Evolutionary conservation across 2,113 vertebrate species (phyloP), one percentile per base, ranked within the genome.

Genomic region (Plestiodon gilberti): DNA sequence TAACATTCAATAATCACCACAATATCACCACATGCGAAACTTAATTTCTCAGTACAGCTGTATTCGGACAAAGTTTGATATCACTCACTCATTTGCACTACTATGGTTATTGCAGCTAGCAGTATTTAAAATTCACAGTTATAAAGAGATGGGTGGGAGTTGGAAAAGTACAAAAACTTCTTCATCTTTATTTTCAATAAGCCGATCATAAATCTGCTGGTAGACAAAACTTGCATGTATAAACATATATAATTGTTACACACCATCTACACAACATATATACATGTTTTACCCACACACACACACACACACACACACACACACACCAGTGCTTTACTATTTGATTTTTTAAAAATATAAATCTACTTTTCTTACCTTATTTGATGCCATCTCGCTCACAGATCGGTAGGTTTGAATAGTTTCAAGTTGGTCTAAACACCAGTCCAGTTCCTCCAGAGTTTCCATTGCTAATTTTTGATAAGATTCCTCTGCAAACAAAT

Each of bases 381-480:
- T 99, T 70, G 99, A 99, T 92, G 99, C 99, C 99, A 99, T 99
- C 97, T 99, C 99, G 11, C 99, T 99, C 97, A 99, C 99, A 1
- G 99, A 99, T 92, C 99, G 97, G 94, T 99, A 99, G 48, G 98
- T 99, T 96, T 99, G 99, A 93, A 99, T 99, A 91, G 99, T 99
- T 96, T 99, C 98, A 93, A 99, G 97, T 96, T 99, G 99, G 95
- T 99, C 98, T 95, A 99, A 94, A 96, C 99, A 99, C 99, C 99
- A 99, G 97, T 99, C 99, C 95, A 99, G 91, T 95, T 99, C 99
- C 95, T 99, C 98, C 97, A 99, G 96, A 55, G 99, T 99, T 94
- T 99, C 99, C 98, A 98, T 98, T n/a, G 99, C 99, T 96, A 99
- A 96, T 93, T 99, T 99, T 96, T 99, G 99, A 96, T 99, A 99